phyloP scores from a whole-genome alignment of 2,888 invertebrate genomes.

The Allacma fusca region DNA sequence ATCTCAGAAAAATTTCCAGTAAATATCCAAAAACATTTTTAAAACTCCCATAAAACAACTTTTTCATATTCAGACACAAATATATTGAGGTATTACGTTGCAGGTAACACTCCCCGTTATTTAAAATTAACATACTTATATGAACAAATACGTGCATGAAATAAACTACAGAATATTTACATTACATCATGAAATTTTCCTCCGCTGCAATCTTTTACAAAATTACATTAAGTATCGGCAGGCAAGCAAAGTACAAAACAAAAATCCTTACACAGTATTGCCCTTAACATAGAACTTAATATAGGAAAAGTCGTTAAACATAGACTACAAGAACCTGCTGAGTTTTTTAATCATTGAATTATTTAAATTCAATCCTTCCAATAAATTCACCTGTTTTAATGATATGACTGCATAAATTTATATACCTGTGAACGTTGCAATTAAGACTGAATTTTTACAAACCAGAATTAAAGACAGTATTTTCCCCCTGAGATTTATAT shows the following conservation, averaged over 20 bases:
- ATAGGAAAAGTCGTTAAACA: too few species aligned
- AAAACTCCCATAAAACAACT: background rate
- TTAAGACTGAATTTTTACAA: background rate
- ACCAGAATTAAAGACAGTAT: background rate
- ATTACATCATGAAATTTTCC: background rate
- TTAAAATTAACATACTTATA: background rate
- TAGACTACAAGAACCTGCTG: too few species aligned
- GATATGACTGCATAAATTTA: background rate
- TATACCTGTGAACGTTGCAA: background rate
- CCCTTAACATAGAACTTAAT: background rate
- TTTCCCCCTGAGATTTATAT: background rate
- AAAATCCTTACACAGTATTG: background rate
- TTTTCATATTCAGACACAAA: background rate
- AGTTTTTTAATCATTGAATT: too few species aligned
- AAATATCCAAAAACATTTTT: background rate
- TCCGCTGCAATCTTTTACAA: background rate
- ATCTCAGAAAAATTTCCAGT: background rate
- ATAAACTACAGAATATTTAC: background rate
- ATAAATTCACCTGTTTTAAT: background rate
- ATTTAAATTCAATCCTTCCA: too few species aligned
- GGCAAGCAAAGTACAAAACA: background rate
- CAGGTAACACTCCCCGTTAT: conserved; percentile 22
- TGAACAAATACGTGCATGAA: background rate
- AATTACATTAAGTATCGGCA: conserved; percentile 19
- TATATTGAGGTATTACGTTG: conserved; percentile 24